Evolutionary conservation across 2,797 vertebrate genomes (phyloP).

Genomic region (Danio choprae): DNA sequence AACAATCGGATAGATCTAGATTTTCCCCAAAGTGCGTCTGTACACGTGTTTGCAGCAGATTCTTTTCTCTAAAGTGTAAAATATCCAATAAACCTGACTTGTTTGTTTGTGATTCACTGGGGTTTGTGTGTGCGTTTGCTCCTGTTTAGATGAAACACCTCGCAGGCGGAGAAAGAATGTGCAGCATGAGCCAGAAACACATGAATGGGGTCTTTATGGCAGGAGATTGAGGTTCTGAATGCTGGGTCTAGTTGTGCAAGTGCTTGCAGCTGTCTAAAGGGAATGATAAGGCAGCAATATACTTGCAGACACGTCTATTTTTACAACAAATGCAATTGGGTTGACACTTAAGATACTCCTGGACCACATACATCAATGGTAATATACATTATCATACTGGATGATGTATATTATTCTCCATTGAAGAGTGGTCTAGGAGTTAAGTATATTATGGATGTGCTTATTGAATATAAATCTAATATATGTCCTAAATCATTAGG

Average conservation of each 20-base stretch:
- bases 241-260: slow-evolving; percentile 51
- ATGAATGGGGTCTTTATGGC: slow-evolving; percentile 58
- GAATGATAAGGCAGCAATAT: slow-evolving; percentile 40
- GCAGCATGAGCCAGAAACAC: slow-evolving; percentile 28
- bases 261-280: slow-evolving; percentile 50
- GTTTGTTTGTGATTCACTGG: slow-evolving; percentile 15
- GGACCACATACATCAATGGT: neutral
- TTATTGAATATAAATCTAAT: neutral
- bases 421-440: neutral
- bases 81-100: neutral
- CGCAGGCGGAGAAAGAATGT: slow-evolving; percentile 44
- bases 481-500: neutral
- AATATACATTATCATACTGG: neutral
- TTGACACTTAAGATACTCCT: slow-evolving; percentile 21
- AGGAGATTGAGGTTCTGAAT: slow-evolving; percentile 43
- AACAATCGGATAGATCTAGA: slow-evolving; percentile 31
- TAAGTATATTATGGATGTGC: neutral
- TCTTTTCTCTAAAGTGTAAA: slow-evolving; percentile 9
- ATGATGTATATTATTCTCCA: neutral
- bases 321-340: slow-evolving; percentile 3
- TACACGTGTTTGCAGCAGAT: neutral
- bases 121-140: slow-evolving; percentile 4
- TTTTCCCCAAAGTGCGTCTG: slow-evolving; percentile 1
- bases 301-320: slow-evolving; percentile 27
- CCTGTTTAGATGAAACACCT: slow-evolving; percentile 47